Conservation (phyloP, 2,113 vertebrate species). For the Semicossyphus pulcher region DNA sequence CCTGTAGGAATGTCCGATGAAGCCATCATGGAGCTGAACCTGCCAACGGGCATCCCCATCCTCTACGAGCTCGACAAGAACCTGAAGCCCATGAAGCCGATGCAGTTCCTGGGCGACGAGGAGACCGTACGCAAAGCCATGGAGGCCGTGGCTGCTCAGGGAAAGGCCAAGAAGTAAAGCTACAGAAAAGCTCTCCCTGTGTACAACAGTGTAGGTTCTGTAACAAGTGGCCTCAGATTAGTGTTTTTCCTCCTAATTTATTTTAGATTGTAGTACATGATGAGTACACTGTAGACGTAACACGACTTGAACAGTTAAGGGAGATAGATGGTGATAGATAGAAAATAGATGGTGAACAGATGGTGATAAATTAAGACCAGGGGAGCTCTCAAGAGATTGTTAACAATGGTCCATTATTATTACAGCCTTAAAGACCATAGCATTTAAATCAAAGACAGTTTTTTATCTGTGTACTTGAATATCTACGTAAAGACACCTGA, state of each 20-base stretch:
- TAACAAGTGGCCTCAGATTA: conserved; percentile 37
- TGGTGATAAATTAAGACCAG: neutral
- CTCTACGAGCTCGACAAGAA: conserved; percentile 97
- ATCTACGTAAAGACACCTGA: neutral
- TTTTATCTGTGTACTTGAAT: conserved; percentile 5
- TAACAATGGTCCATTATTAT: conserved; percentile 22
- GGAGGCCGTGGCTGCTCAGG: conserved; percentile 97
- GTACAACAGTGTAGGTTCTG: conserved; percentile 11
- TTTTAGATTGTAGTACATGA: conserved; percentile 34
- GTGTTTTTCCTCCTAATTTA: conserved; percentile 39
- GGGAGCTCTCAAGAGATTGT: conserved; percentile 51
- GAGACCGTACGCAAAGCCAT: conserved; percentile 97
- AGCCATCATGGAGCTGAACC: conserved; percentile 98
- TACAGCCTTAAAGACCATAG: neutral
- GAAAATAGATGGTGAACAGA: conserved; percentile 9
- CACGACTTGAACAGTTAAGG: conserved; percentile 12
- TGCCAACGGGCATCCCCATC: conserved; percentile 98
- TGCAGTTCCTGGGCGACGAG: conserved; percentile 96
- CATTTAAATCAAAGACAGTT: neutral
- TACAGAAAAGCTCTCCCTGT: neutral
- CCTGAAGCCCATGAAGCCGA: conserved; percentile 94
- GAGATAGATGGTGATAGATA: conserved; percentile 7
- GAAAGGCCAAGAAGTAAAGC: conserved; percentile 87
- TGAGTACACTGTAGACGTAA: conserved; percentile 10
- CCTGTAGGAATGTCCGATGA: conserved; percentile 91